Evolutionary conservation across 2,888 invertebrate genomes (phyloP).

Genomic region (Elysia crispata): DNA sequence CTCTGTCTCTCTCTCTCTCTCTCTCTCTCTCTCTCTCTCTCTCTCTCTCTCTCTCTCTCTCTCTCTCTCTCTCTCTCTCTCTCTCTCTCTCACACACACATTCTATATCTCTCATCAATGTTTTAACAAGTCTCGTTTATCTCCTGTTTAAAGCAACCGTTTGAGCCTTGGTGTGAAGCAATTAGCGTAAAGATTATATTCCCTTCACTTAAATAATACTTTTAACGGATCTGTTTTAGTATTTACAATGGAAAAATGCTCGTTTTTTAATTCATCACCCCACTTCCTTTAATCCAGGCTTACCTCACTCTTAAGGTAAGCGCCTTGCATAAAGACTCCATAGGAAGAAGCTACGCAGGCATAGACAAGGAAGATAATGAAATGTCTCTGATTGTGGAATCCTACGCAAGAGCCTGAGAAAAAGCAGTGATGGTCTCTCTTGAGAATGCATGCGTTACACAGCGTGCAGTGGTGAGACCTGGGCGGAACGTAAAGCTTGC

Average conservation of each 20-base stretch:
- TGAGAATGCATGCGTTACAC: neutral
- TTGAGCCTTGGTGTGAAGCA: no score
- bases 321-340: constrained; percentile 10
- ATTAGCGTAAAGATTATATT: no score
- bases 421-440: constrained; percentile 22
- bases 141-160: neutral
- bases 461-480: constrained; percentile 11
- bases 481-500: constrained; percentile 5
- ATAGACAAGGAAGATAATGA: constrained; percentile 14
- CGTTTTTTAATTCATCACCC: no score
- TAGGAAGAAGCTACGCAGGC: neutral
- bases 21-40: constrained; percentile 3
- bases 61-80: neutral
- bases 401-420: constrained; percentile 27
- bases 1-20: neutral
- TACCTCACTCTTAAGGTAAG: constrained; percentile 22
- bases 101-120: no score
- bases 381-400: constrained; percentile 6
- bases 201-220: no score
- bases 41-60: neutral
- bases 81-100: neutral
- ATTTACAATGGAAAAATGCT: no score
- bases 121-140: no score
- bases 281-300: no score
- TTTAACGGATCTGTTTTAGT: no score